phyloP scores from a whole-genome alignment of 2,113 vertebrate species.

The Alces alces region DNA sequence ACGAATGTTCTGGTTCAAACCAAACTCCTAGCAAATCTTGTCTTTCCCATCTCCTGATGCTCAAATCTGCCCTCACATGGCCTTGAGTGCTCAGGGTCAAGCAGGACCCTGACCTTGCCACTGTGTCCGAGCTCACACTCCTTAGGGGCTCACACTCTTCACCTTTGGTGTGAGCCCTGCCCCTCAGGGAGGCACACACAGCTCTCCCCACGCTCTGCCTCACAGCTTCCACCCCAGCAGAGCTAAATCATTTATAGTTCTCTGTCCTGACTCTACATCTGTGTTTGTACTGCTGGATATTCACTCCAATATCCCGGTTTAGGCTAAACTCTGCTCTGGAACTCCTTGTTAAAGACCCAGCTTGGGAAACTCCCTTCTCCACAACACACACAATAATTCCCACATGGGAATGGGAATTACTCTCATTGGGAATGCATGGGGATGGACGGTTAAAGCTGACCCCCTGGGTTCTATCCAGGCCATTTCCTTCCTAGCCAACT shows the following conservation, averaged over 20 bases:
- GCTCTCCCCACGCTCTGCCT: neutral
- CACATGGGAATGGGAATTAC: no score
- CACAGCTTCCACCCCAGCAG: neutral
- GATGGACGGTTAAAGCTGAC: no score
- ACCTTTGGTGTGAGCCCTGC: neutral
- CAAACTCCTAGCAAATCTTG: neutral
- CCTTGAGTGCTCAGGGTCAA: no score
- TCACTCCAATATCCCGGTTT: neutral
- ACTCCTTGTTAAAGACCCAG: neutral
- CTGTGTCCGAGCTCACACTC: neutral
- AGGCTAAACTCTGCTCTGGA: neutral
- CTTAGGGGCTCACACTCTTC: neutral
- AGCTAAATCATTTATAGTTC: neutral
- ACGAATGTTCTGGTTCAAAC: neutral
- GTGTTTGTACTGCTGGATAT: neutral
- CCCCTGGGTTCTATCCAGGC: accelerated
- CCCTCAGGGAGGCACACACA: no score
- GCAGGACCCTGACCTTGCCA: neutral
- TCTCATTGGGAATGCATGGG: no score
- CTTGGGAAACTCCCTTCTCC: neutral
- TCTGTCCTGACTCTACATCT: neutral
- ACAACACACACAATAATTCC: accelerated
- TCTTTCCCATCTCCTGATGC: neutral
- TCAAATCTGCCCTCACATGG: neutral
- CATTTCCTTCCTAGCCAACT: neutral